Evolutionary conservation across 1,140 invertebrate species (phyloP).

Genomic region (Anastatus disparis): DNA sequence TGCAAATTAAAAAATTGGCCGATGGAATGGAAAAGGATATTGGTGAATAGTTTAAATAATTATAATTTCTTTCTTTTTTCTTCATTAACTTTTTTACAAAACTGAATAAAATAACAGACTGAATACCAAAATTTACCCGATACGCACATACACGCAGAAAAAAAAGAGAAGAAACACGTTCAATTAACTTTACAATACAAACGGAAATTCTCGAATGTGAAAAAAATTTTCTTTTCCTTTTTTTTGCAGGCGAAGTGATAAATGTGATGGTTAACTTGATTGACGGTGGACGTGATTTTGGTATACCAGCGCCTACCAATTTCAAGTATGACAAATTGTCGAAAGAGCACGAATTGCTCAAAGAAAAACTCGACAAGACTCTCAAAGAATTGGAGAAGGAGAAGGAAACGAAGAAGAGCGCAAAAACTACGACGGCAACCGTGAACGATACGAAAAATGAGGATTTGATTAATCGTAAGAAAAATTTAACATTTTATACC

Average conservation of each 20-base stretch:
- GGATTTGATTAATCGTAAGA: constrained; percentile 53
- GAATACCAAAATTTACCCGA: no score
- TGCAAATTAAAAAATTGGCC: constrained; percentile 80
- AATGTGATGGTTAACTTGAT: constrained; percentile 69
- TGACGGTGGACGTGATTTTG: constrained; percentile 65
- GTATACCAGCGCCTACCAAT: constrained; percentile 50
- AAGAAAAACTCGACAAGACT: constrained; percentile 59
- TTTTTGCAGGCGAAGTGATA: constrained; percentile 72
- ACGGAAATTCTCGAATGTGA: no score
- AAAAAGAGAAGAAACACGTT: no score
- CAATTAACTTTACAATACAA: no score
- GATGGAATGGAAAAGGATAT: constrained; percentile 84
- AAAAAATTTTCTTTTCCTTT: background rate
- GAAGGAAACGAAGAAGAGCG: constrained; percentile 65
- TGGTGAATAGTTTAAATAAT: no score
- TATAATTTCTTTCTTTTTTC: no score
- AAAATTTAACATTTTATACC: no score
- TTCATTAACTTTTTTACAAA: no score
- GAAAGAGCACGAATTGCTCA: constrained; percentile 60
- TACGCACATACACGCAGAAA: no score
- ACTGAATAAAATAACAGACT: no score
- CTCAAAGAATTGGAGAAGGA: constrained; percentile 61
- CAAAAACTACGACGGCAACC: background rate
- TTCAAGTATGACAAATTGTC: constrained; percentile 58
- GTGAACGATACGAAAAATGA: constrained; percentile 56